Conservation (phyloP, 2,113 vertebrate species). For the Podilymbus podiceps region DNA sequence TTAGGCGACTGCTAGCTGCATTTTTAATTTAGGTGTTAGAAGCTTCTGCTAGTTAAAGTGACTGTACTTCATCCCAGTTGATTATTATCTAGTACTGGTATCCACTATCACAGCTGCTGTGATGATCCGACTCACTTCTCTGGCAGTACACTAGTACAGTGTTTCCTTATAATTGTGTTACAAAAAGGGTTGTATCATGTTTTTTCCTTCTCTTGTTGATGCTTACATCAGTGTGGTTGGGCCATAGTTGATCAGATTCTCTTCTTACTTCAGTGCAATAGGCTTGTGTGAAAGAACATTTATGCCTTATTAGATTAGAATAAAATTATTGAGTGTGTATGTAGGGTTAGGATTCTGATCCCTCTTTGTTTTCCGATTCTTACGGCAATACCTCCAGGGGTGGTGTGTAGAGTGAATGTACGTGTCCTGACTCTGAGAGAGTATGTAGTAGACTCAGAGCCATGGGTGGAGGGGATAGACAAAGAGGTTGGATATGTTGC, state of each 20-base stretch:
- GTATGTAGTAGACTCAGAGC: rapidly evolving
- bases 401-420: background rate
- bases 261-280: background rate
- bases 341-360: background rate
- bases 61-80: background rate
- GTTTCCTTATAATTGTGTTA: background rate
- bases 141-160: background rate
- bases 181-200: background rate
- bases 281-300: background rate
- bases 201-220: background rate
- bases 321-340: background rate
- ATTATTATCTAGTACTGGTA: background rate
- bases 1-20: background rate
- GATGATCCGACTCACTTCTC: background rate
- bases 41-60: background rate
- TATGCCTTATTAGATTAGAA: background rate
- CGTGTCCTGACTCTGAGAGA: background rate
- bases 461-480: background rate
- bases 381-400: background rate
- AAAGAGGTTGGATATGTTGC: background rate
- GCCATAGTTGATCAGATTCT: background rate
- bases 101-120: background rate
- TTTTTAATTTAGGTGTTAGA: background rate
- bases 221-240: background rate
- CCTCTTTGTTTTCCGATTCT: background rate